Evolutionary conservation across 2,888 invertebrate genomes (phyloP).

Genomic region (Falcaria lacertinaria): DNA sequence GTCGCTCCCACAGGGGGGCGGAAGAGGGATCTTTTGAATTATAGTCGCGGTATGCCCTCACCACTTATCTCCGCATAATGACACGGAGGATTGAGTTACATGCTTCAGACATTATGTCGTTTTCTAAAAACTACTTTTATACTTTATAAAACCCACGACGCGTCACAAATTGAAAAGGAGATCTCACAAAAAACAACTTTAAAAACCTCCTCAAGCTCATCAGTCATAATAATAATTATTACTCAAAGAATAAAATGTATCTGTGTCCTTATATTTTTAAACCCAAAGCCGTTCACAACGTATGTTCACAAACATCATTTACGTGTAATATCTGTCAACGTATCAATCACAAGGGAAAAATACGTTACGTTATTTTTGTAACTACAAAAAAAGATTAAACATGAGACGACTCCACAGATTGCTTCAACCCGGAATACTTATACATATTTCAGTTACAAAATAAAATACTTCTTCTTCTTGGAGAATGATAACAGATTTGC

Average conservation of each 20-base stretch:
- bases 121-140: neutral
- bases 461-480: no score
- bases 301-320: neutral
- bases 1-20: conserved; percentile 26
- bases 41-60: conserved; percentile 45
- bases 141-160: neutral
- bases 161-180: neutral
- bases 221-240: no score
- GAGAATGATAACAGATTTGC: no score
- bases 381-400: neutral
- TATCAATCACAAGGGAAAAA: neutral
- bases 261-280: neutral
- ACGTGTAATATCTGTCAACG: conserved; percentile 4
- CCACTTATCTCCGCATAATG: conserved; percentile 58
- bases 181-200: no score
- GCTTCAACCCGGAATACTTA: neutral
- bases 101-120: conserved; percentile 29
- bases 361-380: neutral
- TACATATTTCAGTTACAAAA: no score
- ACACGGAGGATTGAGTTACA: conserved; percentile 51
- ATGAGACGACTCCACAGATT: neutral
- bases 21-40: conserved; percentile 43
- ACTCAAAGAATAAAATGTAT: no score
- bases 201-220: no score
- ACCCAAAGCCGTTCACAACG: neutral